Conservation (phyloP, 2,797 vertebrate species). For the Notamacropus eugenii region DNA sequence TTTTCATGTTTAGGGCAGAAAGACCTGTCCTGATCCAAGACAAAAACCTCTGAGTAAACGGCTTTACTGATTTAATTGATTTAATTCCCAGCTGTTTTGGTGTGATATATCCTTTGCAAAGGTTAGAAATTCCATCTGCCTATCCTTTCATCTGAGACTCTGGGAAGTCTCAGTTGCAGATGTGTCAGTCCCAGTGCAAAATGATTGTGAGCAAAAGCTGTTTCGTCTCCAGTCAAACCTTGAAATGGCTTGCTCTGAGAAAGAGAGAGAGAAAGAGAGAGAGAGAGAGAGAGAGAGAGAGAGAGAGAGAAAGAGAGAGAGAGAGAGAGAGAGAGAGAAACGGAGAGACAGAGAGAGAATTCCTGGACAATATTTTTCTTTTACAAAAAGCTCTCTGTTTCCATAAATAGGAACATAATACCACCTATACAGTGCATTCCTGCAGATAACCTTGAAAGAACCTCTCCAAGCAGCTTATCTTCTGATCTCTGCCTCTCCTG, state of each 20-base stretch:
- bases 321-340: not conserved
- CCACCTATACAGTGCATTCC: not conserved
- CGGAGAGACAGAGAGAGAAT: not conserved
- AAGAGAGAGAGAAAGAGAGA: not conserved
- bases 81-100: constrained; percentile 73
- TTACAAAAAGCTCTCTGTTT: constrained; percentile 53
- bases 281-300: not conserved
- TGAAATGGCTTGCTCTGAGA: constrained; percentile 62
- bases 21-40: constrained; percentile 62
- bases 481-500: constrained; percentile 50
- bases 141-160: constrained; percentile 68
- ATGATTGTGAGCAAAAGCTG: constrained; percentile 63
- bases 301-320: not conserved
- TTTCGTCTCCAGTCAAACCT: constrained; percentile 66
- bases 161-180: constrained; percentile 73
- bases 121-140: constrained; percentile 81
- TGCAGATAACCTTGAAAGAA: constrained; percentile 37
- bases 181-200: constrained; percentile 68
- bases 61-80: constrained; percentile 73
- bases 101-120: constrained; percentile 75
- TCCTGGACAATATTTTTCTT: constrained; percentile 71
- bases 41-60: constrained; percentile 56
- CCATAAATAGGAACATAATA: constrained; percentile 66
- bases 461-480: not conserved
- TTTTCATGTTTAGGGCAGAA: constrained; percentile 47